Percentiles rank a stretch among this genome's conserved stretches.
phyloP scores from a whole-genome alignment of 2,113 vertebrate genomes.

The Trochalopteron elliotii region DNA sequence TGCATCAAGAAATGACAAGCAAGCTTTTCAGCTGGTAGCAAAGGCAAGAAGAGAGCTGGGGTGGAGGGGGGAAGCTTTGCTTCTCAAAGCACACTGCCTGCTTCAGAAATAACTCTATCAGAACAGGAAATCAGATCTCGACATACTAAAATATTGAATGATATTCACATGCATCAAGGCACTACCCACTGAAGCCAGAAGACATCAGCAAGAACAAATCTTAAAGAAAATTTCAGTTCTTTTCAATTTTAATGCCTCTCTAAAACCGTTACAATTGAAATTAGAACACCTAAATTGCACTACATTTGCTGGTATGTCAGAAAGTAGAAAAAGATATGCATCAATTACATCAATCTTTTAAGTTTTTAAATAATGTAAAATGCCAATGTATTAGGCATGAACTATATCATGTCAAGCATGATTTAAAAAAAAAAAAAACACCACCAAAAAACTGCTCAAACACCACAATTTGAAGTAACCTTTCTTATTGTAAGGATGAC shows the following conservation, averaged over 20 bases:
- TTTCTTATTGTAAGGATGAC: not conserved
- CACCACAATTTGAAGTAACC: not conserved
- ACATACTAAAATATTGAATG: slow-evolving; percentile 18
- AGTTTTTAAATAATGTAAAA: not conserved
- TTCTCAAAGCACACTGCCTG: not conserved
- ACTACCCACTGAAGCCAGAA: not conserved
- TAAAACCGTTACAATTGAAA: not conserved
- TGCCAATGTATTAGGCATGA: not conserved
- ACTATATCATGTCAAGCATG: not conserved
- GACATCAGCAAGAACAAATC: not conserved
- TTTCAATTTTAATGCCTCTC: not conserved
- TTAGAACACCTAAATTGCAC: not conserved
- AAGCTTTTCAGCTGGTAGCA: not conserved
- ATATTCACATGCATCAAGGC: not conserved
- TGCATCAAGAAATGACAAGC: slow-evolving; percentile 33
- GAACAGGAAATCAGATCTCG: not conserved
- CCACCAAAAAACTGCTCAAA: not conserved
- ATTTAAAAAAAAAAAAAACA: not conserved
- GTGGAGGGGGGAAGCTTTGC: not conserved
- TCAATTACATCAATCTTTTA: not conserved
- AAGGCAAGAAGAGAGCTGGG: not conserved
- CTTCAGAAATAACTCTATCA: not conserved
- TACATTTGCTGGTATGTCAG: not conserved
- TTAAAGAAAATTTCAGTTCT: not conserved
- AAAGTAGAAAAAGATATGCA: not conserved